Conservation (phyloP, 2,113 vertebrate species). For the Melanerpes aurifrons region DNA sequence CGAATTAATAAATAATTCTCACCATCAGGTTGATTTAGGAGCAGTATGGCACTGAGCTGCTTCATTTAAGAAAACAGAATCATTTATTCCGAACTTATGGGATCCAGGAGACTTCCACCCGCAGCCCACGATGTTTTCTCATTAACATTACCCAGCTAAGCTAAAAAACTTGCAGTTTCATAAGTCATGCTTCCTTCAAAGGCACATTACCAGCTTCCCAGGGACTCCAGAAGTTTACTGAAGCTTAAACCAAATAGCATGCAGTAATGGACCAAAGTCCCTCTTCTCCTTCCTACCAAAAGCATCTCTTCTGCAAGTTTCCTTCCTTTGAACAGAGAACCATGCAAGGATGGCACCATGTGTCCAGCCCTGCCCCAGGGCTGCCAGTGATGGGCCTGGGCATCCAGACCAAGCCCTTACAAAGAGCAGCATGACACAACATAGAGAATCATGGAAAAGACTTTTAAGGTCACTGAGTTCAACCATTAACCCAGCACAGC, state of each 20-base stretch:
- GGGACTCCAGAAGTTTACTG: constrained; percentile 49
- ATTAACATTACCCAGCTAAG: constrained; percentile 51
- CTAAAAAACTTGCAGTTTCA: constrained; percentile 44
- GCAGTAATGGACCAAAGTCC: neutral
- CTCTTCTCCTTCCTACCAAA: neutral
- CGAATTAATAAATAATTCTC: neutral
- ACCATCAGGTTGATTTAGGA: neutral
- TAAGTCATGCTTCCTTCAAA: constrained; percentile 47
- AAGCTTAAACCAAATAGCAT: constrained; percentile 24
- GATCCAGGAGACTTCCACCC: constrained; percentile 19
- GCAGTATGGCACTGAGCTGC: neutral
- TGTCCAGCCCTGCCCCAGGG: neutral
- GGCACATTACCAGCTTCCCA: constrained; percentile 30
- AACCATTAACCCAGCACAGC: too few relatives aligned
- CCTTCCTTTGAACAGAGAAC: neutral
- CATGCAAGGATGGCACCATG: accelerated
- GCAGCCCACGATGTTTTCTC: constrained; percentile 26
- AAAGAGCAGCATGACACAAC: neutral
- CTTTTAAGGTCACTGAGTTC: neutral
- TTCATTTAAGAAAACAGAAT: constrained; percentile 51
- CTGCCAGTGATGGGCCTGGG: neutral
- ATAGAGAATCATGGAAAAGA: neutral
- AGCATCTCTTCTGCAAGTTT: neutral
- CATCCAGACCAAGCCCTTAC: neutral
- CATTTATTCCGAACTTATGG: constrained; percentile 34